These are phyloP conservation scores for Cosmia trapezina DNA, from an alignment of 2,888 invertebrate genomes.

Conservation along the genomic window DNA sequence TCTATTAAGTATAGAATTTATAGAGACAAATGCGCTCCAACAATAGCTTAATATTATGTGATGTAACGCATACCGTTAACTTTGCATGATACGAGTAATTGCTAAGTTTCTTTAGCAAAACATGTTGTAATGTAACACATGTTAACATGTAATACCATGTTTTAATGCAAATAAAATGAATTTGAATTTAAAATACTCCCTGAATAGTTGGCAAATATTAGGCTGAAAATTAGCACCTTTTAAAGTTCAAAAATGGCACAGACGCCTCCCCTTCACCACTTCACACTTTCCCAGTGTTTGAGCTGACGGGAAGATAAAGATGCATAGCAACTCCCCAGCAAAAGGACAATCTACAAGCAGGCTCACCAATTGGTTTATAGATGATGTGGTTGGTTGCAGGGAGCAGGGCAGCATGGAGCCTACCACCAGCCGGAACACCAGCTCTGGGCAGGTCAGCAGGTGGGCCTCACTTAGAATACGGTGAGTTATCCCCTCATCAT, in stretches of 20 bases:
- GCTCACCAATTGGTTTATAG: constrained; percentile 8
- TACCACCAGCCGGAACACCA: constrained; percentile 84
- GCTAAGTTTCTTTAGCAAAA: too few relatives aligned
- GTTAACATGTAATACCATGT: too few relatives aligned
- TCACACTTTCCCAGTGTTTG: background rate
- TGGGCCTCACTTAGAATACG: constrained; percentile 80
- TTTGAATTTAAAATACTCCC: background rate
- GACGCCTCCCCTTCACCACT: background rate
- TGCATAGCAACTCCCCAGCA: background rate
- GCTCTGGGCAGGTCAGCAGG: constrained; percentile 76
- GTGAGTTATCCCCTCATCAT: constrained; percentile 64
- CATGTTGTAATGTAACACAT: too few relatives aligned
- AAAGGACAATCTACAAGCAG: background rate
- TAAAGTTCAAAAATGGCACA: background rate
- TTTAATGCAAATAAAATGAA: too few relatives aligned
- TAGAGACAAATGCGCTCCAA: too few relatives aligned
- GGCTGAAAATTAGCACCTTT: background rate
- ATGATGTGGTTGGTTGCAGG: constrained; percentile 68
- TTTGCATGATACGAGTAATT: too few relatives aligned
- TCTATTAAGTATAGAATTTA: too few relatives aligned
- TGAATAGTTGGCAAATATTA: background rate
- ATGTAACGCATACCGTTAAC: too few relatives aligned
- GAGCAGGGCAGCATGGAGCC: constrained; percentile 83
- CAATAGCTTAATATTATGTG: too few relatives aligned
- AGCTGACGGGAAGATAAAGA: background rate